Evolutionary conservation across 2,797 vertebrate genomes (phyloP), one percentile per base, ranked within the genome.

Genomic region (Pipistrellus pygmaeus): DNA sequence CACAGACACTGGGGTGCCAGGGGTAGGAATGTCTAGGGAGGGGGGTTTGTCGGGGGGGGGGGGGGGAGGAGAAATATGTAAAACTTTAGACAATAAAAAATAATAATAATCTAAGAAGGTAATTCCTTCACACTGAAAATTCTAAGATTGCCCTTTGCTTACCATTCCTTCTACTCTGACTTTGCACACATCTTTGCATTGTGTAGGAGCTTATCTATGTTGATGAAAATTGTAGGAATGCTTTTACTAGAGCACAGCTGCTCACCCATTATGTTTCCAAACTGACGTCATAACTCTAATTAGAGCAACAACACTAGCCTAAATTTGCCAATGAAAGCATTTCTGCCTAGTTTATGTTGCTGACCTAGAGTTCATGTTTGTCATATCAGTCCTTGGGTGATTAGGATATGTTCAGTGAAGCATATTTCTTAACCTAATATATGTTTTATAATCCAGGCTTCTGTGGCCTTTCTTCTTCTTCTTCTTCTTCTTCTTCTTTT

Each of bases 221-320:
- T 55, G 55, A 89, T 92, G 62, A 69, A 82, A 85, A 85, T n/a
- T 60, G n/a, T 38, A 57, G 86, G 55, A 71, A 15, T 60, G n/a
- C 81, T 66, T 90, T 88, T 18, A 2, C 66, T 35, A 20, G 41
- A 91, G 57, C 82, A 71, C 78, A 93, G 85, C 88, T 88, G 55
- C 55, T 77, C 35, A 77, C 55, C 35, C 12, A 44, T 93, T 73
- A 69, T 94, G 48, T 90, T 91, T 91, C 73, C 44, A 91, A 38
- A 77, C 68, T 73, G 30, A 66, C 71, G 30, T 83, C 38, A 30
- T 91, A 41, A 76, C 87, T 84, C 75, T 76, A 66, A 57, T 83
- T 75, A 81, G 85, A 85, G 38, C 82, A 85, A 48, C 85, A 66
- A 9, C 75, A 30, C 41, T 80, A 44, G n/a, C 72, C 46, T 41